A percentile compares a stretch with the other conserved stretches of the same genome.
phyloP scores from a whole-genome alignment of 2,797 vertebrate species.

The Enteromius unitaeniatus region DNA sequence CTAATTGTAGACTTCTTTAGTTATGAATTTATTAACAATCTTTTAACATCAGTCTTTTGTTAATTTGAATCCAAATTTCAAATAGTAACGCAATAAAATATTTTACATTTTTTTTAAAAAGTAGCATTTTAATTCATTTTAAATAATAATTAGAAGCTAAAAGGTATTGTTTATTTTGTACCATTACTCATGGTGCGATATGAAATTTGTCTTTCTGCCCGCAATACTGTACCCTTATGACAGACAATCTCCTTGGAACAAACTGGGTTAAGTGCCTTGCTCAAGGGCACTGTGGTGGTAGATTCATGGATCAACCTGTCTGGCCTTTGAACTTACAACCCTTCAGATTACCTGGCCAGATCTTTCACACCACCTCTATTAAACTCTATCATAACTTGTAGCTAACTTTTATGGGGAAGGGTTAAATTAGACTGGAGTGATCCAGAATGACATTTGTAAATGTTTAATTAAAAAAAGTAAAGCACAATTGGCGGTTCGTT shows the following conservation, averaged over 20 bases:
- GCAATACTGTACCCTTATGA: background rate
- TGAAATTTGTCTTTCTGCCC: background rate
- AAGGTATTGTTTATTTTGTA: background rate
- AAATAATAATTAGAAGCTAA: background rate
- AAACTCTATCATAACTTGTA: background rate
- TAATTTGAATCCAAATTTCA: background rate
- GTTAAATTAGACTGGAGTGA: background rate
- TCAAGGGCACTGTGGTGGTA: constrained; percentile 9
- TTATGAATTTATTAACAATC: background rate
- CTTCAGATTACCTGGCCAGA: background rate
- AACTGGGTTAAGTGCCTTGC: constrained; percentile 21
- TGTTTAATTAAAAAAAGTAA: background rate
- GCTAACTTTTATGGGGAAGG: background rate
- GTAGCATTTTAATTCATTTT: background rate
- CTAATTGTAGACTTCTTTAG: background rate
- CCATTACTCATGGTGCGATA: background rate
- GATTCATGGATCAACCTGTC: constrained; percentile 13
- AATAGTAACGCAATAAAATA: background rate
- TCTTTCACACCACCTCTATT: background rate
- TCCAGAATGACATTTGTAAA: background rate
- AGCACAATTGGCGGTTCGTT: background rate
- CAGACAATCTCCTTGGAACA: background rate
- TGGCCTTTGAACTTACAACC: constrained; percentile 18
- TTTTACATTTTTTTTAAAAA: too few species aligned
- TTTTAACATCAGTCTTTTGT: background rate